A percentile compares a stretch with the other conserved stretches of the same genome.
These are phyloP conservation scores for Anthopleura xanthogrammica DNA, from an alignment of 92 coral and sea anemone genomes.

Conservation along the genomic window DNA sequence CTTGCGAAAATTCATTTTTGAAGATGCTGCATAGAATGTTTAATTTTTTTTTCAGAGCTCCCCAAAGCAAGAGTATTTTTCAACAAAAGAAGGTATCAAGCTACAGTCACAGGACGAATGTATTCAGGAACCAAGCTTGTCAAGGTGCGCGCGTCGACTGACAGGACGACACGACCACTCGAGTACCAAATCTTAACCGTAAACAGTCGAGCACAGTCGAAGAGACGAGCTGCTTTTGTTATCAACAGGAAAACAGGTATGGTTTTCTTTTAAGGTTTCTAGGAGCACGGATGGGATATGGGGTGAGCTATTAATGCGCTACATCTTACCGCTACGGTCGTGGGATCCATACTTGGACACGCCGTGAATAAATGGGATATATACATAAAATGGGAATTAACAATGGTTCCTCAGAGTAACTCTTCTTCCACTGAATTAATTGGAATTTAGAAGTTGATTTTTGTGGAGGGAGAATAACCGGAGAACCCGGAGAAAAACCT, in stretches of 20 bases:
- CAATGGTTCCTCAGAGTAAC: too few relatives aligned
- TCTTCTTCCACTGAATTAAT: too few relatives aligned
- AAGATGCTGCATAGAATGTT: background rate
- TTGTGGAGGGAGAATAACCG: too few relatives aligned
- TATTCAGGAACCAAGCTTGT: constrained; percentile 52
- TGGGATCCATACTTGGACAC: too few relatives aligned
- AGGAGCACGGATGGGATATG: too few relatives aligned
- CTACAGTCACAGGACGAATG: constrained; percentile 42
- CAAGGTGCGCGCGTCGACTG: constrained; percentile 57
- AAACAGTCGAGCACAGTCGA: constrained; percentile 36
- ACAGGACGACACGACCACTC: constrained; percentile 41
- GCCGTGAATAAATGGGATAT: too few relatives aligned
- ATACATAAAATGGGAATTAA: too few relatives aligned
- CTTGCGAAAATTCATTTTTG: too few relatives aligned
- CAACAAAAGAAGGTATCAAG: constrained; percentile 53
- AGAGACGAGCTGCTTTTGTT: constrained; percentile 29
- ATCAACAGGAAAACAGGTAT: constrained; percentile 35
- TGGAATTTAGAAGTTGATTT: too few relatives aligned
- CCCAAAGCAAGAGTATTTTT: constrained; percentile 54
- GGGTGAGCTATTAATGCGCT: too few relatives aligned
- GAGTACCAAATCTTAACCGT: constrained; percentile 56
- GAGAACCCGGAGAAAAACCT: too few relatives aligned
- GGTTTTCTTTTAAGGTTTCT: background rate
- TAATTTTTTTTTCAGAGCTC: constrained; percentile 33
- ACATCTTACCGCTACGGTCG: too few relatives aligned